Conservation (phyloP, 2,797 vertebrate genomes). For the Adrianichthys oophorus region DNA sequence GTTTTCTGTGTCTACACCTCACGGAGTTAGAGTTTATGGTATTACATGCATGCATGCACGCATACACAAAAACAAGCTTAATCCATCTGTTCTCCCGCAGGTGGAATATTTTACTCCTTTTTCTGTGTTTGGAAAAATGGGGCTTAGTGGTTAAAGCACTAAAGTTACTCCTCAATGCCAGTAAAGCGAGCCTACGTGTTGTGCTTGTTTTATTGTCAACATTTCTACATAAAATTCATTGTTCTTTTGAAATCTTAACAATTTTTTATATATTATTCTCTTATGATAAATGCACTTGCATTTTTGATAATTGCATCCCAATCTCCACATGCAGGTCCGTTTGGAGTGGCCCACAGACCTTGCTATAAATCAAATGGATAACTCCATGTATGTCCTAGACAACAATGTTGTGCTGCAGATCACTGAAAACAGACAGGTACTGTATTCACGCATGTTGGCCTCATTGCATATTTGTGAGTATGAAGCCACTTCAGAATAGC, state of each 20-base stretch:
- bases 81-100: background rate
- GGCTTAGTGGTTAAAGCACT: too few relatives aligned
- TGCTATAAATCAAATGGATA: slow-evolving; percentile 98
- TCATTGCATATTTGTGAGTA: background rate
- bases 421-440: slow-evolving; percentile 89
- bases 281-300: too few relatives aligned
- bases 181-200: too few relatives aligned
- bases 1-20: background rate
- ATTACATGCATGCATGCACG: background rate
- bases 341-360: slow-evolving; percentile 98
- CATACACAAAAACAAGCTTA: background rate
- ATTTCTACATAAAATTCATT: too few relatives aligned
- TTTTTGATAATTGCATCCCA: too few relatives aligned
- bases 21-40: too few relatives aligned
- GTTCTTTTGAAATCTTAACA: too few relatives aligned
- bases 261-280: too few relatives aligned
- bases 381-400: slow-evolving; percentile 97
- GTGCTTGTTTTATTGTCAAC: too few relatives aligned
- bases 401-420: slow-evolving; percentile 98
- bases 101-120: slow-evolving; percentile 3
- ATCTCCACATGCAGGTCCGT: slow-evolving; percentile 82
- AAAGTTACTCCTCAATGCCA: too few relatives aligned
- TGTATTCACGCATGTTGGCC: background rate
- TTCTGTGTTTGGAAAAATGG: background rate
- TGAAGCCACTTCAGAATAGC: too few relatives aligned